Conservation (phyloP, 2,797 vertebrate genomes). For the Garrulus glandarius region DNA sequence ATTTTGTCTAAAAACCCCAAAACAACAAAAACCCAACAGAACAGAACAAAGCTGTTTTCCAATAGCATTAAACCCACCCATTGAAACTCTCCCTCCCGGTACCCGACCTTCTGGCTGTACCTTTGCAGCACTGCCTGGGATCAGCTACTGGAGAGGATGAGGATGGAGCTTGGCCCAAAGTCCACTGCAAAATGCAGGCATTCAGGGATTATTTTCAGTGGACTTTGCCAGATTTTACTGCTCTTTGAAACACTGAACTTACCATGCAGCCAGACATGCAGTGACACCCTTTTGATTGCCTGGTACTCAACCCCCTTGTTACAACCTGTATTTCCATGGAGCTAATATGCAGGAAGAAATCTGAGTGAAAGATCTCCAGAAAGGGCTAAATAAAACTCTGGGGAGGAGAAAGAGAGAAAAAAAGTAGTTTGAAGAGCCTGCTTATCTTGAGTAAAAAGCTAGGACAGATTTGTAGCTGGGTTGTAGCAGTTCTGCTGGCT, state of each 20-base stretch:
- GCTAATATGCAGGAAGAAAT: background rate
- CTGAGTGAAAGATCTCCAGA: background rate
- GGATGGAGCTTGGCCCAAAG: background rate
- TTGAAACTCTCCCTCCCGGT: background rate
- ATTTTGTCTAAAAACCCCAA: background rate
- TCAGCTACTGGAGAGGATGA: background rate
- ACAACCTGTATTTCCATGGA: background rate
- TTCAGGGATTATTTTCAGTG: background rate
- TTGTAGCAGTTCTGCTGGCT: background rate
- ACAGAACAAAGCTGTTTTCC: background rate
- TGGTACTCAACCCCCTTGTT: background rate
- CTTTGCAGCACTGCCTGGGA: background rate
- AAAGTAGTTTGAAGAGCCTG: background rate
- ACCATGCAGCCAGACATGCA: background rate
- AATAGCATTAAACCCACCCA: slow-evolving; percentile 6
- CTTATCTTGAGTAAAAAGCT: background rate
- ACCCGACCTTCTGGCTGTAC: background rate
- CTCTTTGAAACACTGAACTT: background rate
- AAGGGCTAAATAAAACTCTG: background rate
- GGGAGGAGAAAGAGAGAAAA: background rate
- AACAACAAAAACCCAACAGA: background rate
- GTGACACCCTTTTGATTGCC: background rate
- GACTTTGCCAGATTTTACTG: slow-evolving; percentile 11
- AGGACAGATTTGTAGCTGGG: background rate
- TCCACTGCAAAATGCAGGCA: background rate